A percentile compares a stretch with the other conserved stretches of the same genome.
These are phyloP conservation scores for Aphis gossypii DNA, from an alignment of 1,140 invertebrate genomes.

Conservation along the genomic window DNA sequence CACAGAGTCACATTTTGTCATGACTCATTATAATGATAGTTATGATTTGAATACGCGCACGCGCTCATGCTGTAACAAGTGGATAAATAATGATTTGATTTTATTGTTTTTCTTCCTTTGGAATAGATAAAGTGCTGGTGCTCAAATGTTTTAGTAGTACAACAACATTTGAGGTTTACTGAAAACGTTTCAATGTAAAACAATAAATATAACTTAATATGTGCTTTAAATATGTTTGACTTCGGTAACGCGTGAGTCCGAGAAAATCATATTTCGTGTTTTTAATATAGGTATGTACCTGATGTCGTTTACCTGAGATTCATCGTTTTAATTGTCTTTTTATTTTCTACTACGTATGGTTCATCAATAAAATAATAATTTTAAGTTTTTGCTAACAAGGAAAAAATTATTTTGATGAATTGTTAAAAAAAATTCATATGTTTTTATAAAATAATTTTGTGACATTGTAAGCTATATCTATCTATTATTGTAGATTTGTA, in stretches of 20 bases:
- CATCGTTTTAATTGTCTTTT: neutral
- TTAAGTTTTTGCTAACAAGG: neutral
- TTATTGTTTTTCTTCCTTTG: no score
- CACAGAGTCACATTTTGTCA: no score
- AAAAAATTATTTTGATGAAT: neutral
- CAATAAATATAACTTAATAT: neutral
- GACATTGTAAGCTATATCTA: neutral
- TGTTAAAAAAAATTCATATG: neutral
- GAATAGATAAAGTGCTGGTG: neutral
- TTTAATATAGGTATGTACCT: no score
- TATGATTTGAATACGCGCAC: no score
- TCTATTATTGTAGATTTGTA: neutral
- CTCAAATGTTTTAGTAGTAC: neutral
- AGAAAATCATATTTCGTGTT: no score
- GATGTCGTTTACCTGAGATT: neutral
- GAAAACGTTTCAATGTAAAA: neutral
- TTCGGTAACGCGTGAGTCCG: neutral
- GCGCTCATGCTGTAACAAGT: no score
- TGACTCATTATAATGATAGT: no score
- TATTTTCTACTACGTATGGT: neutral
- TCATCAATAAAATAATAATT: no score
- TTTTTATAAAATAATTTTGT: neutral
- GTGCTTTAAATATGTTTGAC: neutral
- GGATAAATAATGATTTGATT: no score
- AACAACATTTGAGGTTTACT: neutral